These are phyloP conservation scores for Miniopterus natalensis DNA, from an alignment of 2,113 vertebrate genomes.

Conservation along the genomic window DNA sequence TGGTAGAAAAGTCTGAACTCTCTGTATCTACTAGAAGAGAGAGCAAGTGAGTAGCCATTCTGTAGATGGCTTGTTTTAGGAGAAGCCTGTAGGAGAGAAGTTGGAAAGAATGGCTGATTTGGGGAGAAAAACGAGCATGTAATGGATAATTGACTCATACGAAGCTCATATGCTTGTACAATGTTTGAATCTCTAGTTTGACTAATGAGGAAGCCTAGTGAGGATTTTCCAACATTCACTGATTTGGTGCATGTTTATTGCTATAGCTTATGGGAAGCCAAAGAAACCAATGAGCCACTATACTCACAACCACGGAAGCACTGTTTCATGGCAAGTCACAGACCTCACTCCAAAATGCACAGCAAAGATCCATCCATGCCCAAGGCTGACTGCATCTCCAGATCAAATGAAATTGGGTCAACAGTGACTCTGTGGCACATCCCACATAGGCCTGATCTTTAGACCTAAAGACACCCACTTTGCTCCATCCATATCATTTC, in stretches of 20 bases:
- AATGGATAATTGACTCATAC: not conserved
- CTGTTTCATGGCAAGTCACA: not conserved
- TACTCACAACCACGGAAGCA: not conserved
- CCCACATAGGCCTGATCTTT: not conserved
- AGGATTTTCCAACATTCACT: not conserved
- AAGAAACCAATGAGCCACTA: not conserved
- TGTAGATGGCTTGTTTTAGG: not conserved
- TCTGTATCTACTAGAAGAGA: not conserved
- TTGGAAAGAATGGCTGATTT: not conserved
- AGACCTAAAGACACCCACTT: not conserved
- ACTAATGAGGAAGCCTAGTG: not conserved
- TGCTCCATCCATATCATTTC: not conserved
- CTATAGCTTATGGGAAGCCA: not conserved
- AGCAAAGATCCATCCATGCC: not conserved
- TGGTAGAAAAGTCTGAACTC: not conserved
- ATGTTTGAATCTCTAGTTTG: constrained; percentile 2
- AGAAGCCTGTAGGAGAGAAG: not conserved
- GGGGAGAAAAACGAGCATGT: not conserved
- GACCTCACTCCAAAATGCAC: not conserved
- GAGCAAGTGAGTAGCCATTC: not conserved
- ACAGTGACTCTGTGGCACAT: not conserved
- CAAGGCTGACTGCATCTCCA: not conserved
- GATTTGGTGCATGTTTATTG: not conserved
- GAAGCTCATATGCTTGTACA: not conserved
- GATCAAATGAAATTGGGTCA: not conserved